phyloP scores from a whole-genome alignment of 2,113 vertebrate species.

The Leptobrachium ailaonicum region DNA sequence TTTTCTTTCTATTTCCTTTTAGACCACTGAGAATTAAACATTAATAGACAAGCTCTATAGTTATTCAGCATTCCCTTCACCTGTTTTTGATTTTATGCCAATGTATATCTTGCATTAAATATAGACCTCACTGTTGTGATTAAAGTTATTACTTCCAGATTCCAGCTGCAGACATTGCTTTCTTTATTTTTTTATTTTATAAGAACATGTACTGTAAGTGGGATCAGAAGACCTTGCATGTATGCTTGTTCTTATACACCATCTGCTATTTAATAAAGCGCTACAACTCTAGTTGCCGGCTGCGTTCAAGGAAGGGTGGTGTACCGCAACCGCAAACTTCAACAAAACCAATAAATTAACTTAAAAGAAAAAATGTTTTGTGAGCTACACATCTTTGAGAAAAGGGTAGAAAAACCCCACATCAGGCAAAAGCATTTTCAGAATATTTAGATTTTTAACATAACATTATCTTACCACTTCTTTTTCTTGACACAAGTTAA shows the following conservation, averaged over 20 bases:
- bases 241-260: slow-evolving; percentile 29
- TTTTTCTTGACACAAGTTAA: no score
- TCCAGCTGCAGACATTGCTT: slow-evolving; percentile 21
- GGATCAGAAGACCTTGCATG: slow-evolving; percentile 38
- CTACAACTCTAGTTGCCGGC: slow-evolving; percentile 10
- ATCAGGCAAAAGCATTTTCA: no score
- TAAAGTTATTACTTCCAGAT: slow-evolving; percentile 40
- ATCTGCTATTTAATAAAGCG: slow-evolving; percentile 27
- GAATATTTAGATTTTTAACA: no score
- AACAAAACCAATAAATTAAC: neutral
- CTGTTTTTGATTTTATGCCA: slow-evolving; percentile 51
- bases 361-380: no score
- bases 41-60: neutral
- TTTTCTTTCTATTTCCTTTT: no score
- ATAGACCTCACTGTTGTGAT: slow-evolving; percentile 11
- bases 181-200: slow-evolving; percentile 11
- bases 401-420: no score
- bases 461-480: no score
- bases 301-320: neutral
- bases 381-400: no score
- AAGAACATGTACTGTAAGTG: slow-evolving; percentile 32
- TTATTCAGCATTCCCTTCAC: slow-evolving; percentile 11
- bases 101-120: slow-evolving; percentile 53
- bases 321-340: neutral
- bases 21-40: no score